phyloP scores from a whole-genome alignment of 1,140 invertebrate species.

The Bradysia coprophila region DNA sequence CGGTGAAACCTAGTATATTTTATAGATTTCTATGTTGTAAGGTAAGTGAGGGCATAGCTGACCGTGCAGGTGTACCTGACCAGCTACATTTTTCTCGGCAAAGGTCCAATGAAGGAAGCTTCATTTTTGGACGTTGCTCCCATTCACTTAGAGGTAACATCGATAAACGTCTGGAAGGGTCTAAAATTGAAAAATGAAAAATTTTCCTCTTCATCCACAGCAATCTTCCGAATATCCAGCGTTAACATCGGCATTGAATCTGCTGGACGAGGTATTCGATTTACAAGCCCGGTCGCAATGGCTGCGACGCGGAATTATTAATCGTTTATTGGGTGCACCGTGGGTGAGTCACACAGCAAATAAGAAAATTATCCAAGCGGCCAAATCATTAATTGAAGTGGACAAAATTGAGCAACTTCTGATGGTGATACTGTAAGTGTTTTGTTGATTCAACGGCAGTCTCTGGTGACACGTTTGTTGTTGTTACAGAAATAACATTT shows the following conservation, averaged over 20 bases:
- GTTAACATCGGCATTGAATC: conserved; percentile 36
- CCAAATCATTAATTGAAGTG: conserved; percentile 2
- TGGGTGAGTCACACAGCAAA: conserved; percentile 5
- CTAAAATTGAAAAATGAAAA: neutral
- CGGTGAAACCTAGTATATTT: too few species aligned
- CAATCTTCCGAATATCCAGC: conserved; percentile 4
- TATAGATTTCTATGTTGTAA: too few species aligned
- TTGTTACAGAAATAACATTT: conserved; percentile 46
- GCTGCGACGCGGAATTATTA: conserved; percentile 37
- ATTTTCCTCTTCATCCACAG: neutral
- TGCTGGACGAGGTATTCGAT: conserved; percentile 88
- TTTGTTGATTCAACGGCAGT: neutral
- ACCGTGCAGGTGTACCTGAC: too few species aligned
- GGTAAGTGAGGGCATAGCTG: too few species aligned
- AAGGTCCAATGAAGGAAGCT: conserved; percentile 13
- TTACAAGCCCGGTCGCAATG: conserved; percentile 73
- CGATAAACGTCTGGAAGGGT: neutral
- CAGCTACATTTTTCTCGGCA: conserved; percentile 28
- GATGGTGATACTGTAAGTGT: conserved; percentile 2
- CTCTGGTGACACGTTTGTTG: neutral
- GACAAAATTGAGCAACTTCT: conserved; percentile 3
- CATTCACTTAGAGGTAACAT: conserved; percentile 30
- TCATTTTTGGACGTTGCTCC: conserved; percentile 30
- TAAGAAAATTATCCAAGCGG: conserved; percentile 3
- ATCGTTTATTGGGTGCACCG: conserved; percentile 3